Evolutionary conservation across 2,888 invertebrate genomes (phyloP).

Genomic region (Atrina japonica): DNA sequence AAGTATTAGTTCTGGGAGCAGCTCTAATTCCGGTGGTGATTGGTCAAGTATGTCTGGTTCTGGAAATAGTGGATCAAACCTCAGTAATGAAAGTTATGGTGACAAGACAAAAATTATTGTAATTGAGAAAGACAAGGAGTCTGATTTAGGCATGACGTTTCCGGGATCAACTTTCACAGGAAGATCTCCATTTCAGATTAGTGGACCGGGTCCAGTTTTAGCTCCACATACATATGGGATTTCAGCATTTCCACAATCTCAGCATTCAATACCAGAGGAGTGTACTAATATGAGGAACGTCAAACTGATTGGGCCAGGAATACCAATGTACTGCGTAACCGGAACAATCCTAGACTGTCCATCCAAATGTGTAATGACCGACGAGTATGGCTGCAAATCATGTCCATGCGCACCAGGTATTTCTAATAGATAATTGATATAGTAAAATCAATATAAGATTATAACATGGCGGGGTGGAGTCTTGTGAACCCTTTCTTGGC

Average conservation of each 20-base stretch:
- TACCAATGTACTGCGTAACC: slow-evolving; percentile 51
- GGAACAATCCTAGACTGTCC: slow-evolving; percentile 50
- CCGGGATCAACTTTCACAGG: slow-evolving; percentile 20
- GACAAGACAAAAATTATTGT: slow-evolving; percentile 30
- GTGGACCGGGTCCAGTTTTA: background rate
- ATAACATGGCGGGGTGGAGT: too few species aligned
- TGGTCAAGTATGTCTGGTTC: slow-evolving; percentile 15
- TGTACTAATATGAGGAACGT: slow-evolving; percentile 25
- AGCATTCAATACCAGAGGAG: slow-evolving; percentile 9
- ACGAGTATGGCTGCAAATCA: slow-evolving; percentile 50
- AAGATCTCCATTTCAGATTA: slow-evolving; percentile 20
- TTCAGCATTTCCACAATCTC: background rate
- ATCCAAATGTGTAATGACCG: slow-evolving; percentile 44
- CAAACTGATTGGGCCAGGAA: slow-evolving; percentile 43
- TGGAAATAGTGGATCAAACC: slow-evolving; percentile 15
- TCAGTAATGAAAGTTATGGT: background rate
- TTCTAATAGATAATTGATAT: slow-evolving; percentile 3
- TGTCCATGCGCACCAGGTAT: slow-evolving; percentile 53
- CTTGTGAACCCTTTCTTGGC: too few species aligned
- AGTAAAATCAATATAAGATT: too few species aligned
- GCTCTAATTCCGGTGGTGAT: background rate
- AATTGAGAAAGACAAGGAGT: slow-evolving; percentile 31
- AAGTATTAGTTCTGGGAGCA: background rate
- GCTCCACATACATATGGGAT: background rate
- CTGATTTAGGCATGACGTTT: slow-evolving; percentile 9